Evolutionary conservation across 2,888 invertebrate species (phyloP).

Genomic region (Syritta pipiens): DNA sequence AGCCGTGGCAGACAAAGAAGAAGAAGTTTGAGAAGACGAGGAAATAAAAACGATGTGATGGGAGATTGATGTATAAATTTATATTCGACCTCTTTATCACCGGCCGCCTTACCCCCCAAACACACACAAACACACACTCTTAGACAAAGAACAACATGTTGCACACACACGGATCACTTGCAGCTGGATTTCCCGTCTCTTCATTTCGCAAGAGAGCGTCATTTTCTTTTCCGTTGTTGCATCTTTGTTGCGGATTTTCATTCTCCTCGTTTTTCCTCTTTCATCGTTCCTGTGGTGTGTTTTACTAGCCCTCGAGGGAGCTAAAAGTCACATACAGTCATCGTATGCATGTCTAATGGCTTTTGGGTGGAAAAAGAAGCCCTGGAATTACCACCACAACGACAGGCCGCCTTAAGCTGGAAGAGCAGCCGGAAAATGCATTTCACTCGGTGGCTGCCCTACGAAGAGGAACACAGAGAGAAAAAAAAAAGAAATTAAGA

Average conservation of each 20-base stretch:
- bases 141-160: too few species aligned
- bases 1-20: neutral
- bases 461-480: conserved; percentile 10
- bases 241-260: neutral
- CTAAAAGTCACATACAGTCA: conserved; percentile 2
- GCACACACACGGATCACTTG: neutral
- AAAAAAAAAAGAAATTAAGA: conserved; percentile 4
- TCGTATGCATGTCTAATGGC: conserved; percentile 1
- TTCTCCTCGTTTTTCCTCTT: neutral
- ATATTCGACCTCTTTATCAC: conserved; percentile 9
- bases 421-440: conserved; percentile 27
- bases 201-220: conserved; percentile 1
- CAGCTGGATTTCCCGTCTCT: neutral
- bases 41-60: conserved; percentile 3
- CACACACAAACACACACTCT: too few species aligned
- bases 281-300: neutral
- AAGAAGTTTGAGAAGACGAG: neutral
- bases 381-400: conserved; percentile 24
- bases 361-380: conserved; percentile 25
- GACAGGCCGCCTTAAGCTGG: neutral
- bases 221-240: neutral
- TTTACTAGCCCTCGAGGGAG: neutral
- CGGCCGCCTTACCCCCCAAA: neutral
- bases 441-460: conserved; percentile 14
- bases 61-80: conserved; percentile 42